These are phyloP conservation scores for Cantharis flavilabris DNA, from an alignment of 2,888 invertebrate genomes.

Conservation along the genomic window DNA sequence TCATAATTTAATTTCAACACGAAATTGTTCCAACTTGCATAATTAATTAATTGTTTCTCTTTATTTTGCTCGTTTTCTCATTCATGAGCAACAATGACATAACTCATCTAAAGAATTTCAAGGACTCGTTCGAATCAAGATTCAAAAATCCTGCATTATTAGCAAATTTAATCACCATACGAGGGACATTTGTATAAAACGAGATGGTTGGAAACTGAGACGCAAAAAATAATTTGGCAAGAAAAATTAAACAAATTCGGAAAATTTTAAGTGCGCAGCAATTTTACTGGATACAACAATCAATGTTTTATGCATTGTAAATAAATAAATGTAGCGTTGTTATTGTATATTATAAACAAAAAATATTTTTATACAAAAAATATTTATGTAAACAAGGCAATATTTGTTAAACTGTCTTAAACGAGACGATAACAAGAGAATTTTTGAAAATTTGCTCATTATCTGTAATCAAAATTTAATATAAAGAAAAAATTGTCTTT, in stretches of 20 bases:
- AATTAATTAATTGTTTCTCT: neutral
- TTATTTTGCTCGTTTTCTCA: neutral
- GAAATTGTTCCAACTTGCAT: neutral
- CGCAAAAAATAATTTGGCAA: neutral
- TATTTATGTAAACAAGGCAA: neutral
- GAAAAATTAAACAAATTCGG: neutral
- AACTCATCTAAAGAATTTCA: neutral
- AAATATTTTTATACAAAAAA: neutral
- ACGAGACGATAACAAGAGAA: neutral
- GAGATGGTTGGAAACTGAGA: neutral
- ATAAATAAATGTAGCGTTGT: neutral
- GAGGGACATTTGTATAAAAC: neutral
- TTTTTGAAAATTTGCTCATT: neutral
- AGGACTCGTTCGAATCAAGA: neutral
- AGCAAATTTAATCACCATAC: neutral
- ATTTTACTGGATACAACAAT: neutral
- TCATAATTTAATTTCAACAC: neutral
- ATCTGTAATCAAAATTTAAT: neutral
- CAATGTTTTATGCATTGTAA: neutral
- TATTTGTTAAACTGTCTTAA: neutral
- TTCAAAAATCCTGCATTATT: neutral
- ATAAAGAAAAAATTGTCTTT: neutral
- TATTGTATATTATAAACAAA: neutral
- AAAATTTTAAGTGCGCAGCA: neutral
- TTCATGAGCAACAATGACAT: neutral